Evolutionary conservation across 2,113 vertebrate genomes (phyloP).

Genomic region (Burhinus bistriatus): DNA sequence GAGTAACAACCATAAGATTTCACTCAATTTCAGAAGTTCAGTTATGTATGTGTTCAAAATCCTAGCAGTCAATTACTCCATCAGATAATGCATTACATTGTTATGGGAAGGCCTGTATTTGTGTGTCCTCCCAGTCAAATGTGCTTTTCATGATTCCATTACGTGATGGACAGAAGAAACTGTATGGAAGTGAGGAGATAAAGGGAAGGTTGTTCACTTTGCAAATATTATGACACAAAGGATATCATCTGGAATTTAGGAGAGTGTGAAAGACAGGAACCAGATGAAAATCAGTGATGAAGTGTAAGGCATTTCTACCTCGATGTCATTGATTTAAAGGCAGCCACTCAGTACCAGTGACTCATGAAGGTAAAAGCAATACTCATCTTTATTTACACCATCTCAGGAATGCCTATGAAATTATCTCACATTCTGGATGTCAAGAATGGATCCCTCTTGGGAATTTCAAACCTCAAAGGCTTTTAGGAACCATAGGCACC

Average conservation of each 20-base stretch:
- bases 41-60: background rate
- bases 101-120: background rate
- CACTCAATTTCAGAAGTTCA: background rate
- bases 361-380: background rate
- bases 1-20: background rate
- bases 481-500: background rate
- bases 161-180: conserved; percentile 3
- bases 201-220: background rate
- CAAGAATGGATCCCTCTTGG: background rate
- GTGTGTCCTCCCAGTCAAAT: background rate
- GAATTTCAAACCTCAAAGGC: background rate
- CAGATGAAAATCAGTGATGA: background rate
- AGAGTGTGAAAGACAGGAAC: background rate
- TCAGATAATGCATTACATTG: background rate
- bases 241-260: background rate
- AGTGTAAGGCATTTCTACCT: background rate
- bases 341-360: background rate
- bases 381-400: background rate
- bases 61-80: background rate
- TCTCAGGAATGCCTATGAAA: background rate
- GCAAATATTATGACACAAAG: conserved; percentile 19
- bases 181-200: background rate
- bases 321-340: background rate
- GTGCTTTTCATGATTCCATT: background rate
- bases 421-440: background rate